Conservation (phyloP, 2,113 vertebrate genomes). For the Petrocephalus microphthalmus region DNA sequence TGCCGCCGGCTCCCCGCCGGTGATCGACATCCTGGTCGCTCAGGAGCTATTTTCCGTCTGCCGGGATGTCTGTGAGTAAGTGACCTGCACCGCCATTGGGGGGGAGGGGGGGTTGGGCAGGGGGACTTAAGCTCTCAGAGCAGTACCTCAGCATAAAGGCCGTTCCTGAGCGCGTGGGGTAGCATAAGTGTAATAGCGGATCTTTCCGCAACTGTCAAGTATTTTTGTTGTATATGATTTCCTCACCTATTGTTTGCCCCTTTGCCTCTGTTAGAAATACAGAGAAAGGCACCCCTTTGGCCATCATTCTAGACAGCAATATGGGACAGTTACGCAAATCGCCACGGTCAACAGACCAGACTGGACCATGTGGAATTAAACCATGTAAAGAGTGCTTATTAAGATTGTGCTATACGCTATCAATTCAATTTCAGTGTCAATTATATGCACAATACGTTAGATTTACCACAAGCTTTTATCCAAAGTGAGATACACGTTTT, state of each 20-base stretch:
- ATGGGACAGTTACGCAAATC: background rate
- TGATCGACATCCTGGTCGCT: constrained; percentile 57
- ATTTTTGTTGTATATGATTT: background rate
- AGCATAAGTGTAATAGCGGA: background rate
- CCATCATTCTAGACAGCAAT: background rate
- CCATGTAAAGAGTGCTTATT: background rate
- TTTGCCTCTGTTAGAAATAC: background rate
- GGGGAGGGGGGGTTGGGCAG: constrained; percentile 49
- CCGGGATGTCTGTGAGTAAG: constrained; percentile 46
- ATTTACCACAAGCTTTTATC: background rate
- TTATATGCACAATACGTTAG: background rate
- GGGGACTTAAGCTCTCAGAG: constrained; percentile 51
- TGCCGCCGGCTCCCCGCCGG: constrained; percentile 48
- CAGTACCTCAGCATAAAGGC: constrained; percentile 57
- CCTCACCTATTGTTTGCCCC: background rate
- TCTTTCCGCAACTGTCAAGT: background rate
- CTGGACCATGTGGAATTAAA: background rate
- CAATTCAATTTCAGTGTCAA: too few relatives aligned
- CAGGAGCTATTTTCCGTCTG: constrained; percentile 56
- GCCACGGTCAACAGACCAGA: background rate
- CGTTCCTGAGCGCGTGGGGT: constrained; percentile 32
- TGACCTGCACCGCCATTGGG: constrained; percentile 44
- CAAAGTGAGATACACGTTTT: background rate
- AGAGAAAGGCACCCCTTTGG: background rate
- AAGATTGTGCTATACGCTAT: background rate